Evolutionary conservation across 2,888 invertebrate genomes (phyloP).

Genomic region (Synergus laeviventris): DNA sequence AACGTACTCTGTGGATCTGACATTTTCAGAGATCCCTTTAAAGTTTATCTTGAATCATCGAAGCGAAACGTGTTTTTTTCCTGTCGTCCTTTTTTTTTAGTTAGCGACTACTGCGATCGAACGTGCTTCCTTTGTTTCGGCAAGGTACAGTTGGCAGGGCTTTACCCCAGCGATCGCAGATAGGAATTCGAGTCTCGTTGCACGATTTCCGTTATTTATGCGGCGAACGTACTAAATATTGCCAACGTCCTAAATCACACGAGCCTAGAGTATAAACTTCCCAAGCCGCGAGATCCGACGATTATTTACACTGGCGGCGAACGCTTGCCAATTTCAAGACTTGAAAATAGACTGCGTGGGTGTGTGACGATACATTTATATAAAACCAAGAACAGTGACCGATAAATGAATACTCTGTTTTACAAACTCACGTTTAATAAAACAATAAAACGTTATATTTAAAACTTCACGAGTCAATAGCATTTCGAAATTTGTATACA

Average conservation of each 20-base stretch:
- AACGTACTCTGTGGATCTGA: background rate
- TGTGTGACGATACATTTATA: conserved; percentile 23
- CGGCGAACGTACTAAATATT: conserved; percentile 40
- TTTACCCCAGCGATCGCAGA: conserved; percentile 27
- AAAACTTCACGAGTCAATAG: background rate
- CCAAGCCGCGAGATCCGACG: conserved; percentile 39
- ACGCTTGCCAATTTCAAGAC: conserved; percentile 39
- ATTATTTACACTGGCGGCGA: conserved; percentile 37
- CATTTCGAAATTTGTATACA: background rate
- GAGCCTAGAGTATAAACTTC: conserved; percentile 38
- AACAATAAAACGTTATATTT: conserved; percentile 18
- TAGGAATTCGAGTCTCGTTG: conserved; percentile 40
- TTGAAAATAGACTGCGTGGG: conserved; percentile 34
- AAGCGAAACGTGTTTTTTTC: conserved; percentile 9
- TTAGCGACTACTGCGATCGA: conserved; percentile 8
- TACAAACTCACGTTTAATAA: conserved; percentile 15
- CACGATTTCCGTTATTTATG: conserved; percentile 40
- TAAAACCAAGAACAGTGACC: conserved; percentile 35
- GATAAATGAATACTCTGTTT: conserved; percentile 29
- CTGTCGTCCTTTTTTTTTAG: background rate
- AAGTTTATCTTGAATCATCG: conserved; percentile 16
- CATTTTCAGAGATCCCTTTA: background rate
- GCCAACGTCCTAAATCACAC: conserved; percentile 40
- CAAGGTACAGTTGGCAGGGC: conserved; percentile 19
- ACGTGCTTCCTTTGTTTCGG: conserved; percentile 38